Conservation (phyloP, 2,113 vertebrate species). For the Ictidomys tridecemlineatus region DNA sequence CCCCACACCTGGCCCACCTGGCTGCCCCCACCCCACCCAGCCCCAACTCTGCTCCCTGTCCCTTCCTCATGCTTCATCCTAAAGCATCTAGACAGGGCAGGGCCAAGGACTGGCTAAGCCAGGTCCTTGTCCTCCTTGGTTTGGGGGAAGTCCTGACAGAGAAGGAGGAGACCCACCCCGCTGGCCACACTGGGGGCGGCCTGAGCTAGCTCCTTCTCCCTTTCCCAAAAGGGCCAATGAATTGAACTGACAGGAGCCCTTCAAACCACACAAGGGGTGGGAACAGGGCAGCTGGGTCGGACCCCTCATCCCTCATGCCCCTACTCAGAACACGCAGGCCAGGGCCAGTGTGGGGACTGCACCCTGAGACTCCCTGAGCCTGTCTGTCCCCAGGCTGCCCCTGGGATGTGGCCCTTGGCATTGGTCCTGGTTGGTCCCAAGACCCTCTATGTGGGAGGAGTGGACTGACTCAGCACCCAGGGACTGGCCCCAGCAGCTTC, state of each 20-base stretch:
- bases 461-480: background rate
- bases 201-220: too few species aligned
- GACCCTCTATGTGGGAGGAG: background rate
- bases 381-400: background rate
- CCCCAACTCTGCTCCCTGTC: background rate
- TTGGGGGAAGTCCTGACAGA: background rate
- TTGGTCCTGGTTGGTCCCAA: background rate
- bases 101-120: background rate
- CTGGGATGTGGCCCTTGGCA: background rate
- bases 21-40: background rate
- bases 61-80: background rate
- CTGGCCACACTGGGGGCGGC: background rate
- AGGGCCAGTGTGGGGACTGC: background rate
- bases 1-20: background rate
- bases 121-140: background rate
- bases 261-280: background rate
- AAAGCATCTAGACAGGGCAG: background rate
- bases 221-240: background rate
- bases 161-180: background rate
- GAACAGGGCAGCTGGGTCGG: background rate
- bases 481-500: background rate
- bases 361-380: rapidly evolving
- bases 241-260: rapidly evolving
- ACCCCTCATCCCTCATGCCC: background rate
- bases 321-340: background rate